These are phyloP conservation scores for Apogon hyalosoma DNA, from an alignment of 2,797 vertebrate species.

Conservation along the genomic window DNA sequence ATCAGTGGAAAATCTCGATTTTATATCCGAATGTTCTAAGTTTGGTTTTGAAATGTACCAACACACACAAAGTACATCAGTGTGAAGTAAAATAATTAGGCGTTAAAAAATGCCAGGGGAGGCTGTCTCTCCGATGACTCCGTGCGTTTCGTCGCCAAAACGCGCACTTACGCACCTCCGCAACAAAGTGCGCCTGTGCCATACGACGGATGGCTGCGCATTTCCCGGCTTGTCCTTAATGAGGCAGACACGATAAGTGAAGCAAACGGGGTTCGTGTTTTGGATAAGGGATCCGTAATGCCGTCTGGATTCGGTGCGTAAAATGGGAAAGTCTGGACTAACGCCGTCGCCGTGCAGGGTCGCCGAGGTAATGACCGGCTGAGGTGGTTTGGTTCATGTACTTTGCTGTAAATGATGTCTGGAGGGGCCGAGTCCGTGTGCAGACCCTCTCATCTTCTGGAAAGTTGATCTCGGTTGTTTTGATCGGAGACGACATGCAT, in stretches of 20 bases:
- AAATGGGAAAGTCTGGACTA: slow-evolving; percentile 29
- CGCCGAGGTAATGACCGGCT: slow-evolving; percentile 9
- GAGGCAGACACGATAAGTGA: slow-evolving; percentile 25
- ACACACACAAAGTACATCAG: not conserved
- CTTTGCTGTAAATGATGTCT: slow-evolving; percentile 36
- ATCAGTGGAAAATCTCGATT: too few relatives aligned
- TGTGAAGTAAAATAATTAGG: slow-evolving; percentile 24
- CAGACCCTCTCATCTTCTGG: slow-evolving; percentile 37
- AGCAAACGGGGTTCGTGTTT: slow-evolving; percentile 8
- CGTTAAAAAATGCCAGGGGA: slow-evolving; percentile 25
- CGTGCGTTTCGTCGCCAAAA: slow-evolving; percentile 9
- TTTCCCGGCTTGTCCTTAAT: slow-evolving; percentile 24
- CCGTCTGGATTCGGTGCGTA: not conserved
- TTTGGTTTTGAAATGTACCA: not conserved
- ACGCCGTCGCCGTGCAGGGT: not conserved
- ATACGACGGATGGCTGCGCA: slow-evolving; percentile 48
- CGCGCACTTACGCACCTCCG: slow-evolving; percentile 44
- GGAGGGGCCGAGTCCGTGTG: slow-evolving; percentile 38
- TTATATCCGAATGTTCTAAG: too few relatives aligned
- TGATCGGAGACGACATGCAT: slow-evolving; percentile 80
- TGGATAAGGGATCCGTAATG: slow-evolving; percentile 6
- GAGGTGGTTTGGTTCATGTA: not conserved
- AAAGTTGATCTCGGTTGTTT: slow-evolving; percentile 48
- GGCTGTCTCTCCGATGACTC: slow-evolving; percentile 36
- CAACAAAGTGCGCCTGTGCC: slow-evolving; percentile 66